phyloP scores from a whole-genome alignment of 2,797 vertebrate genomes.

The Microhierax caerulescens region DNA sequence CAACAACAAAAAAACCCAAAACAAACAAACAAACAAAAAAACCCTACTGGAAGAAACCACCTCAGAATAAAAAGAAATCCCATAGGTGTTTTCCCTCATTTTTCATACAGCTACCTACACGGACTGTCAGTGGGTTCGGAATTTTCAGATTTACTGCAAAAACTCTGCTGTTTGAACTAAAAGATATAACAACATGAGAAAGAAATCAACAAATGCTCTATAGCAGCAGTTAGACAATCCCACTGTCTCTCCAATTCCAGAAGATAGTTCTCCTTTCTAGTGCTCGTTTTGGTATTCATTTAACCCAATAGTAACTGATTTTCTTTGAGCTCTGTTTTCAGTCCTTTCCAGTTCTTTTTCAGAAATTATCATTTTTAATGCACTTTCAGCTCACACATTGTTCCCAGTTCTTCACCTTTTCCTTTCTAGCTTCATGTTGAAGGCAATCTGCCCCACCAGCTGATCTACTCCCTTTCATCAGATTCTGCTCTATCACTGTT shows the following conservation, averaged over 20 bases:
- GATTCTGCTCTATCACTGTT: not conserved
- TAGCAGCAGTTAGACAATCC: not conserved
- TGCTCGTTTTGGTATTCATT: not conserved
- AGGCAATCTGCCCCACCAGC: not conserved
- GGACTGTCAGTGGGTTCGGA: not conserved
- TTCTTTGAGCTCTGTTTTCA: not conserved
- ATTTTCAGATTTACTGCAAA: not conserved
- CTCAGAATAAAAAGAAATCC: not conserved
- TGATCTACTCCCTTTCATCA: not conserved
- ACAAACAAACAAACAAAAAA: too few species aligned
- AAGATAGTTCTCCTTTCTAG: not conserved
- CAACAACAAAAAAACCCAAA: too few species aligned
- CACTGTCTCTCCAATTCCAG: not conserved
- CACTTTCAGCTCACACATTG: not conserved
- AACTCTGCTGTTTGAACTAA: not conserved
- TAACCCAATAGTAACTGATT: not conserved
- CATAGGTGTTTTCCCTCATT: rapidly evolving
- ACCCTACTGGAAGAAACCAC: not conserved
- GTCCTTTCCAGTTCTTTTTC: not conserved
- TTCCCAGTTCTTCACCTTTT: not conserved
- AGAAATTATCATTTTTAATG: not conserved
- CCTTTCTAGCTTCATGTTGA: not conserved
- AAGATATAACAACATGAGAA: not conserved
- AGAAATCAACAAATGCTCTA: not conserved
- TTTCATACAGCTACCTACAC: not conserved